Base-by-base conservation (phyloP, 2,113 vertebrate species). In the Nipponia nippon region DNA sequence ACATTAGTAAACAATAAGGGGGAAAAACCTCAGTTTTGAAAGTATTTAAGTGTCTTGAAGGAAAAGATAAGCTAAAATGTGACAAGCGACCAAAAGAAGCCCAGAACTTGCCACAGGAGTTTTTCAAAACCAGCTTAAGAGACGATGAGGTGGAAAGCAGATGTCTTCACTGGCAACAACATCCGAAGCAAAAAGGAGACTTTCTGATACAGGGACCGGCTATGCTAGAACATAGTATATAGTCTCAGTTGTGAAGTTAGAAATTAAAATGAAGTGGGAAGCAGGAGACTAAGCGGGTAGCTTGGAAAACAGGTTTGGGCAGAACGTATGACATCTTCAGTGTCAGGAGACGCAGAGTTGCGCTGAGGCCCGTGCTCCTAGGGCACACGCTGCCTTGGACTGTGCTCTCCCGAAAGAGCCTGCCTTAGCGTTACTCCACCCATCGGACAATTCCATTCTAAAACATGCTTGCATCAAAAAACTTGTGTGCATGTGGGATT, bases 401-500 rank as follows among this genome's bases (percentile, higher is more conserved):
- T n/a, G 21, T 16, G 18, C 55, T 16, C 26, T 81, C 40, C 58
- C 20, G 6, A 11, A 23, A 15, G 38, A 66, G 11, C 29, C 66
- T 22, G 22, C 23, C 49, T 36, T 23, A 6, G n/a, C 25, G 1
- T 6, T 26, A 8, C 52, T 50, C 8, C 16, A 9, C 72, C 7
- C 30, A 49, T 56, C 71, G 49, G 49, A 4, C 25, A 16, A 46
- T 42, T 44, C 76, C 32, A 21, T 61, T n/a, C 42, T 16, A 63
- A 69, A 58, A 40, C 34, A 16, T 4, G 15, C n/a, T 67, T 58
- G 19, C 47, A 16, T n/a, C 5, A 42, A 47, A 65, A 75, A 71
- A 5, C 3, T 3, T 14, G 3, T 1, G 6, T 25, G 38, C 6
- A 0, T 3, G 18, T 58, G 89, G 49, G 40, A 36, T 56, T 1